Evolutionary conservation across 2,113 vertebrate species (phyloP), one percentile per base, ranked within the genome.

Genomic region (Chunga burmeisteri): DNA sequence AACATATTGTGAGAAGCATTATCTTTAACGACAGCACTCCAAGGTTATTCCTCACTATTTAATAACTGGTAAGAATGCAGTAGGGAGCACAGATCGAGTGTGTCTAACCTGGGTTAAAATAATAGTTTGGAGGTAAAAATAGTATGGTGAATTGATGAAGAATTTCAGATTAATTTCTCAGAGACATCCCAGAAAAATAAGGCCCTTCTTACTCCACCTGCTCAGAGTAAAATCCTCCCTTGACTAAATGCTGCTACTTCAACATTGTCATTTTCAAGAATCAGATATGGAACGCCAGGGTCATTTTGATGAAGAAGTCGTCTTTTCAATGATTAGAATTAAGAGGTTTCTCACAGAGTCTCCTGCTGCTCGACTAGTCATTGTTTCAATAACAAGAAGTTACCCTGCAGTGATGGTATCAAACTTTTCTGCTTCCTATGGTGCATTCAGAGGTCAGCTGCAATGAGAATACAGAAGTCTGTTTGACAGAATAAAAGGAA

Each of bases 321-420:
- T 82, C 81, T 92, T 56, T 71, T 84, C 75, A 81, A 58, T 91
- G 55, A 89, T 70, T 85, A 53, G 75, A 96, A 88, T 96, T 65
- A 85, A 88, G 94, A 85, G 25, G 66, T 81, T 77, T 89, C 80
- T 93, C 16, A 15, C 50, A 27, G 94, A 56, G 80, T n/a, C 83
- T 73, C 72, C 74, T 86, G 81, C 91, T 93, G 67, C 88, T 96
- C 0, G 0, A 55, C 75, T 65, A 94, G 81, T 92, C 90, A 36
- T 61, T 87, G 88, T 77, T 92, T 91, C 92, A 84, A 44, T 81
- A 95, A 95, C 20, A 32, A 93, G 92, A 82, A 82, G 42, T 92
- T 90, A 80, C 38, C 86, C 88, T 82, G 86, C 42, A 70, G 81
- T 67, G 93, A 82, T 58, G 63, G 68, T 67, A 94, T 96, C 89